These are phyloP conservation scores for Microcebus ravelobensis DNA, from an alignment of 2,113 vertebrate genomes.

Conservation along the genomic window DNA sequence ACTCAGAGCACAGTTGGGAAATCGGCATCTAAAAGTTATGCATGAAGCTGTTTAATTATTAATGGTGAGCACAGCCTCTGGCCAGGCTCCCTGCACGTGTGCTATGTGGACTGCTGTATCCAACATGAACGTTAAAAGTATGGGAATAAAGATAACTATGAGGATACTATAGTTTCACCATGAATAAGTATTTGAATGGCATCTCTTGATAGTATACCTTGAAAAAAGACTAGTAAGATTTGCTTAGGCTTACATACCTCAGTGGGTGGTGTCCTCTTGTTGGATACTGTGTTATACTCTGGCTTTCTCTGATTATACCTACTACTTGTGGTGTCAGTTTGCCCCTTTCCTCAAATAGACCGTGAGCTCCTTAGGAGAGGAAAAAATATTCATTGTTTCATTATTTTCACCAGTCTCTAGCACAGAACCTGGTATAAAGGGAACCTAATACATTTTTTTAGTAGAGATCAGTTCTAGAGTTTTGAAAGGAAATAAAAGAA, in stretches of 20 bases:
- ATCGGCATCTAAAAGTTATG: neutral
- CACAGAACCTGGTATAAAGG: neutral
- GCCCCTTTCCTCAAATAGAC: neutral
- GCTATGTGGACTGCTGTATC: neutral
- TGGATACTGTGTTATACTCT: neutral
- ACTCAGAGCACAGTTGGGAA: neutral
- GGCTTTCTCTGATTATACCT: neutral
- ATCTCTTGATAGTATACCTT: neutral
- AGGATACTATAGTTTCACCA: neutral
- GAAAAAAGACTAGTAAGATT: neutral
- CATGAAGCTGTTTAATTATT: neutral
- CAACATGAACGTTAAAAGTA: neutral
- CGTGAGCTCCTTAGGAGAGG: neutral
- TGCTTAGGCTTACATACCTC: neutral
- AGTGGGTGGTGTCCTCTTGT: neutral
- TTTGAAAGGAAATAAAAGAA: neutral
- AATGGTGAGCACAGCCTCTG: neutral
- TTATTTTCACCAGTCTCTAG: neutral
- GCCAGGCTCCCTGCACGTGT: neutral
- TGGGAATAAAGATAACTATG: neutral
- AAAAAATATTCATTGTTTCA: neutral
- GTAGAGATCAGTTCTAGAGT: neutral
- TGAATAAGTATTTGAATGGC: neutral
- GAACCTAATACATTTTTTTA: neutral
- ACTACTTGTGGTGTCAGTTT: neutral